A percentile compares a stretch with the other conserved stretches of the same genome.
These are phyloP conservation scores for Pammene aurita DNA, from an alignment of 2,888 invertebrate genomes.

Conservation along the genomic window DNA sequence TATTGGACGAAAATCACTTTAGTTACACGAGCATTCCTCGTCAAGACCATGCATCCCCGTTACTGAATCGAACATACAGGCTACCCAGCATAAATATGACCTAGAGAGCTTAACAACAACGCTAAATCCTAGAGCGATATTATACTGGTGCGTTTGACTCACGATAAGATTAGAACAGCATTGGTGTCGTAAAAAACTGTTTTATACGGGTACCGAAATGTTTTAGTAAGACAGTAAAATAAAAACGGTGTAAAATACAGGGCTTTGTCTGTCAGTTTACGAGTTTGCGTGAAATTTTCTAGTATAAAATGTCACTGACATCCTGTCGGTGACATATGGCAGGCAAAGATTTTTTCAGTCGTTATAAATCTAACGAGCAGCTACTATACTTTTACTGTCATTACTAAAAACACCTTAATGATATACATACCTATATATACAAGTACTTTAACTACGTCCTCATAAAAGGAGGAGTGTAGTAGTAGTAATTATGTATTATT, in stretches of 20 bases:
- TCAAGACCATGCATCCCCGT: conserved; percentile 39
- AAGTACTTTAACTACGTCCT: no score
- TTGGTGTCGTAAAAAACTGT: conserved; percentile 72
- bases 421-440: no score
- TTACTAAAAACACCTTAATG: conserved; percentile 4
- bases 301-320: conserved; percentile 51
- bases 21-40: conserved; percentile 61
- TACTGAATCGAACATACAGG: background rate
- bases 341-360: background rate
- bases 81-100: background rate
- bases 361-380: conserved; percentile 4
- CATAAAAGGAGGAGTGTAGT: no score
- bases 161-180: background rate
- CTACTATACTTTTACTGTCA: background rate
- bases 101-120: background rate
- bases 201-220: conserved; percentile 75
- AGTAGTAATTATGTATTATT: no score
- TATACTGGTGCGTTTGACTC: conserved; percentile 1
- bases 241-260: conserved; percentile 74
- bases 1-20: conserved; percentile 67
- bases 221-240: conserved; percentile 77
- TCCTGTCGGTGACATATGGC: conserved; percentile 21
- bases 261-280: conserved; percentile 60
- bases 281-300: conserved; percentile 56
- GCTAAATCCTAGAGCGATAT: background rate